Evolutionary conservation across 1,140 invertebrate species (phyloP).

Genomic region (Leptestheria dahalacensis): DNA sequence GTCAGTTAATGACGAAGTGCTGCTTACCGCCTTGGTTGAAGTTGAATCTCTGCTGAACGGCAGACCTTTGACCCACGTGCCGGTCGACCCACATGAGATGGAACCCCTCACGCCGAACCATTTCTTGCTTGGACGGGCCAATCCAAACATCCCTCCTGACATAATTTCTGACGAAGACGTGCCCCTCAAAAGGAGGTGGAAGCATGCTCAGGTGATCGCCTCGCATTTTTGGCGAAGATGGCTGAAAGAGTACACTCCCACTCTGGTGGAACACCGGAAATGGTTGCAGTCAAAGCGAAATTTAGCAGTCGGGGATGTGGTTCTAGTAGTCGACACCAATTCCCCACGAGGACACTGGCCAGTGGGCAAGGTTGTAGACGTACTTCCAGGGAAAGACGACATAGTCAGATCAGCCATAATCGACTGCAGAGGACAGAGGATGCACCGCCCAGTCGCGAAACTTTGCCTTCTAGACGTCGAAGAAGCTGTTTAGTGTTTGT

Average conservation of each 20-base stretch:
- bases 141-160: not conserved
- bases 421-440: not conserved
- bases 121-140: slow-evolving; percentile 12
- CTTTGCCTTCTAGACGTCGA: not conserved
- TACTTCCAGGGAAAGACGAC: not conserved
- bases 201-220: slow-evolving; percentile 1
- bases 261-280: slow-evolving; percentile 5
- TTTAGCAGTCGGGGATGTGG: slow-evolving; percentile 5
- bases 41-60: slow-evolving; percentile 13
- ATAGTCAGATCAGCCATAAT: not conserved
- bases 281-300: not conserved
- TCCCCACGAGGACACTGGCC: slow-evolving; percentile 15
- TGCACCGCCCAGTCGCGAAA: not conserved
- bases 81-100: slow-evolving; percentile 9
- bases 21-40: slow-evolving; percentile 16
- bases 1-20: slow-evolving; percentile 13
- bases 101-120: slow-evolving; percentile 18
- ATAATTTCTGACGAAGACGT: slow-evolving; percentile 1
- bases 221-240: slow-evolving; percentile 16
- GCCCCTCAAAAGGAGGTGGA: slow-evolving; percentile 4
- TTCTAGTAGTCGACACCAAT: slow-evolving; percentile 15
- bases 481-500: no score
- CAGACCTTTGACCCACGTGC: slow-evolving; percentile 15
- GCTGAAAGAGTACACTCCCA: slow-evolving; percentile 12
- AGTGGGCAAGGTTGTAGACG: not conserved